A percentile compares a stretch with the other conserved stretches of the same genome.
These are phyloP conservation scores for Hyaena hyaena DNA, from an alignment of 2,113 vertebrate genomes.

Conservation along the genomic window DNA sequence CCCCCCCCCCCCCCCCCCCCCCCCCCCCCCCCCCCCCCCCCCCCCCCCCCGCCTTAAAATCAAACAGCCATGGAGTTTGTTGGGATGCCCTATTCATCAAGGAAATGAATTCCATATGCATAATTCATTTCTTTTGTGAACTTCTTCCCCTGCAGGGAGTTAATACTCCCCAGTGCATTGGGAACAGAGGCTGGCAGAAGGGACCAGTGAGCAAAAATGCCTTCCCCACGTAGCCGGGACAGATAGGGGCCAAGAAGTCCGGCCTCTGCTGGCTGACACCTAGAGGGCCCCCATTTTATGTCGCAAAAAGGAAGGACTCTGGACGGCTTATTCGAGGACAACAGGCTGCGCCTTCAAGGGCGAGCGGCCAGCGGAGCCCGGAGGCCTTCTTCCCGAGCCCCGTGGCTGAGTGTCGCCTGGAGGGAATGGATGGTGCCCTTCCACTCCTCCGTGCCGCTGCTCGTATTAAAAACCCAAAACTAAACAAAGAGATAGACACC, in stretches of 20 bases:
- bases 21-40: slow-evolving; percentile 52
- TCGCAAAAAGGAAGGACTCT: background rate
- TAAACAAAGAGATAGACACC: slow-evolving; percentile 71
- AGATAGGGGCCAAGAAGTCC: slow-evolving; percentile 60
- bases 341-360: slow-evolving; percentile 16
- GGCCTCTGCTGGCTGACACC: slow-evolving; percentile 60
- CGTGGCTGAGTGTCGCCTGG: background rate
- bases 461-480: slow-evolving; percentile 63
- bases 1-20: no score
- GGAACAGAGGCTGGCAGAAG: slow-evolving; percentile 77
- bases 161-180: slow-evolving; percentile 80
- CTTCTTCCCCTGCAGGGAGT: slow-evolving; percentile 79
- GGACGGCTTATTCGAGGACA: slow-evolving; percentile 52
- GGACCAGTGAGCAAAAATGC: slow-evolving; percentile 61
- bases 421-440: slow-evolving; percentile 3
- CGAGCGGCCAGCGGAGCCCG: background rate
- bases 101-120: slow-evolving; percentile 90
- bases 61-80: slow-evolving; percentile 83
- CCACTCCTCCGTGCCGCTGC: slow-evolving; percentile 29
- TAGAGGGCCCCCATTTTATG: slow-evolving; percentile 45
- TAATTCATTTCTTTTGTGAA: slow-evolving; percentile 91
- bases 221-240: slow-evolving; percentile 18
- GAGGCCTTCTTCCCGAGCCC: slow-evolving; percentile 28
- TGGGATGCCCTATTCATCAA: slow-evolving; percentile 87
- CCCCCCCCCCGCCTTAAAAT: slow-evolving; percentile 81